A percentile compares a stretch with the other conserved stretches of the same genome.
These are phyloP conservation scores for Ceyx margarethae DNA, from an alignment of 2,113 vertebrate species.

Conservation along the genomic window DNA sequence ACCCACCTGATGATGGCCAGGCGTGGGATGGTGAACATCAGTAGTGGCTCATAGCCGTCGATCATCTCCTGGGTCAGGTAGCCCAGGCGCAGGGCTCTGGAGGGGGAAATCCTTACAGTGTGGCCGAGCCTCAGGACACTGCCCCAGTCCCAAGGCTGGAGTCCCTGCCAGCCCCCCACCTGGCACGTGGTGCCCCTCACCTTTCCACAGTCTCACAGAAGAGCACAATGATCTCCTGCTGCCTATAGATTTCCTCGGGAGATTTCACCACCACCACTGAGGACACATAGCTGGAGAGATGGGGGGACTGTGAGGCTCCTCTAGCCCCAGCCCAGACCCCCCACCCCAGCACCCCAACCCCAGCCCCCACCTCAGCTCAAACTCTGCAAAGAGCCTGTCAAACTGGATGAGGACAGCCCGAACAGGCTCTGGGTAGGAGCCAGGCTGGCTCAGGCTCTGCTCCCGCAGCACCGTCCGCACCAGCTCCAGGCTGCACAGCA, in stretches of 20 bases:
- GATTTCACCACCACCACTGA: slow-evolving; percentile 71
- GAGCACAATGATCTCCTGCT: slow-evolving; percentile 77
- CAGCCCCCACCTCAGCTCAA: slow-evolving; percentile 69
- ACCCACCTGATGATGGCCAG: slow-evolving; percentile 77
- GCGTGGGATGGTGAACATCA: slow-evolving; percentile 81
- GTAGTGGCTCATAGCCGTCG: slow-evolving; percentile 73
- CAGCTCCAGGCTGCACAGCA: slow-evolving; percentile 72
- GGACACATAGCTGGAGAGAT: slow-evolving; percentile 70
- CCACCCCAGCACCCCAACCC: neutral
- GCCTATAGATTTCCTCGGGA: slow-evolving; percentile 71
- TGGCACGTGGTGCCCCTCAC: neutral
- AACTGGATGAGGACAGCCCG: slow-evolving; percentile 66
- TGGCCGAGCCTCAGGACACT: neutral
- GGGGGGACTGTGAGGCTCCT: neutral
- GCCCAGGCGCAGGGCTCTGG: slow-evolving; percentile 72
- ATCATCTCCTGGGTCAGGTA: slow-evolving; percentile 79
- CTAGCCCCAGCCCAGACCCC: neutral
- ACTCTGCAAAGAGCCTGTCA: slow-evolving; percentile 70
- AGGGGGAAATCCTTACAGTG: neutral
- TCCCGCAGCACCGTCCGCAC: slow-evolving; percentile 68
- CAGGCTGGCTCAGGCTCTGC: slow-evolving; percentile 72
- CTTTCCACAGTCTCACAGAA: slow-evolving; percentile 78
- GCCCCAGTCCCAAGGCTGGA: neutral
- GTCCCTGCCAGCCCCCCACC: neutral
- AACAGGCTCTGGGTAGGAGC: slow-evolving; percentile 47